Percentiles rank a stretch among this genome's conserved stretches.
Conservation (phyloP, 2,888 invertebrate species). For the Vanessa cardui region DNA sequence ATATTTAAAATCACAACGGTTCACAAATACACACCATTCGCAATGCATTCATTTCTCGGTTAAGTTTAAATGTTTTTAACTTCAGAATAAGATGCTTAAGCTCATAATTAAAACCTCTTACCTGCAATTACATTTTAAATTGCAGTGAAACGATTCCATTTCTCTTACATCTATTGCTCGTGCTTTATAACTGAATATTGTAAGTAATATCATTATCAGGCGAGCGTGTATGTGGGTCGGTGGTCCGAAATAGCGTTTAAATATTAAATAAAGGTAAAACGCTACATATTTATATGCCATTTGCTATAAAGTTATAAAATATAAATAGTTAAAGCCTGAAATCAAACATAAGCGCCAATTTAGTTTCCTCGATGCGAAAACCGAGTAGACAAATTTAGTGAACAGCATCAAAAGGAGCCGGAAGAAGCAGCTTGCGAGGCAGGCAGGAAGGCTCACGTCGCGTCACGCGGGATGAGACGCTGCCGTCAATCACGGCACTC, state of each 20-base stretch:
- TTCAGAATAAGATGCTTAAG: background rate
- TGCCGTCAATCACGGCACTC: conserved; percentile 1
- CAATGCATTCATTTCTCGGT: background rate
- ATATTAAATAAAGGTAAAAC: background rate
- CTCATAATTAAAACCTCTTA: conserved; percentile 3
- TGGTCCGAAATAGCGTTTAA: too few species aligned
- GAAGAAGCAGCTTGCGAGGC: background rate
- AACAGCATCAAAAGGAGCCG: background rate
- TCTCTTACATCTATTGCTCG: background rate
- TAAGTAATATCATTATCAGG: too few species aligned
- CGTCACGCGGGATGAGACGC: background rate
- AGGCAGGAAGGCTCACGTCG: background rate
- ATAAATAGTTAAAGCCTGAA: too few species aligned
- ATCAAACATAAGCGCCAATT: too few species aligned
- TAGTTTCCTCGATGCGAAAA: background rate
- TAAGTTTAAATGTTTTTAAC: background rate
- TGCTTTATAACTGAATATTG: background rate
- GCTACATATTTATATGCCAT: background rate
- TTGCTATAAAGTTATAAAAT: too few species aligned
- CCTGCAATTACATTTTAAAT: background rate
- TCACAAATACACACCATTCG: background rate
- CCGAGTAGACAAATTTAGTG: background rate
- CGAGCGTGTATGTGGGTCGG: too few species aligned
- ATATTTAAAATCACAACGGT: background rate
- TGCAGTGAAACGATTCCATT: background rate